These are phyloP conservation scores for Ectemnius continuus DNA, from an alignment of 2,888 invertebrate species.

Conservation along the genomic window DNA sequence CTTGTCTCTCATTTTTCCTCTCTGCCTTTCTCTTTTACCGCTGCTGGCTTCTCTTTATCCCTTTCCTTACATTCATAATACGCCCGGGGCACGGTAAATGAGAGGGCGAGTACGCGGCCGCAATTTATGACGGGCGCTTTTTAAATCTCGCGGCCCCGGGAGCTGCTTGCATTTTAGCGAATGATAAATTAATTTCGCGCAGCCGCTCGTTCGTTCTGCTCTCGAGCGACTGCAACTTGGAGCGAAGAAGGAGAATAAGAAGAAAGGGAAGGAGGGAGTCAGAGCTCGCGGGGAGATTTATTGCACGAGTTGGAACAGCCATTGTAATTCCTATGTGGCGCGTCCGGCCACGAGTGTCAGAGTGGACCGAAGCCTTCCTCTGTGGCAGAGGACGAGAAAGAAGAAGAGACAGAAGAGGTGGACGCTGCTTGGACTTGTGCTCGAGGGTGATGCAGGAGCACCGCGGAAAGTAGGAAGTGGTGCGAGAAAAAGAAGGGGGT, in stretches of 20 bases:
- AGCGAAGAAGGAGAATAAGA: too few species aligned
- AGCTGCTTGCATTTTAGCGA: constrained; percentile 22
- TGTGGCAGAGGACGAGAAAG: too few species aligned
- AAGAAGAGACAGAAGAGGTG: constrained; percentile 12
- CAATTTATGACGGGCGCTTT: constrained; percentile 43
- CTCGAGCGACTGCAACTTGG: too few species aligned
- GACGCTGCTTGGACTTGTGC: constrained; percentile 5
- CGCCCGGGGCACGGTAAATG: constrained; percentile 35
- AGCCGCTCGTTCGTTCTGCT: not conserved
- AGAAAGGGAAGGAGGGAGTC: too few species aligned
- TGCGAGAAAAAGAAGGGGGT: constrained; percentile 16
- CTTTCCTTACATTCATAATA: constrained; percentile 43
- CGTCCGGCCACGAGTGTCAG: constrained; percentile 8
- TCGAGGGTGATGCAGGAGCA: constrained; percentile 14
- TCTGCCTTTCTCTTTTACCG: not conserved
- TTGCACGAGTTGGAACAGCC: constrained; percentile 27
- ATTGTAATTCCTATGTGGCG: constrained; percentile 38
- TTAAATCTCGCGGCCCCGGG: constrained; percentile 34
- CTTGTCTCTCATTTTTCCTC: not conserved
- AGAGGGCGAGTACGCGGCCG: constrained; percentile 23
- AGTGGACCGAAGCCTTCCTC: too few species aligned
- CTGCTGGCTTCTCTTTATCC: not conserved
- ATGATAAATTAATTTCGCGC: constrained; percentile 49
- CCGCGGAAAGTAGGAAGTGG: constrained; percentile 38
- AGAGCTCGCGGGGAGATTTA: constrained; percentile 37